Evolutionary conservation across 2,113 vertebrate genomes (phyloP).

Genomic region (Amphiprion ocellaris): DNA sequence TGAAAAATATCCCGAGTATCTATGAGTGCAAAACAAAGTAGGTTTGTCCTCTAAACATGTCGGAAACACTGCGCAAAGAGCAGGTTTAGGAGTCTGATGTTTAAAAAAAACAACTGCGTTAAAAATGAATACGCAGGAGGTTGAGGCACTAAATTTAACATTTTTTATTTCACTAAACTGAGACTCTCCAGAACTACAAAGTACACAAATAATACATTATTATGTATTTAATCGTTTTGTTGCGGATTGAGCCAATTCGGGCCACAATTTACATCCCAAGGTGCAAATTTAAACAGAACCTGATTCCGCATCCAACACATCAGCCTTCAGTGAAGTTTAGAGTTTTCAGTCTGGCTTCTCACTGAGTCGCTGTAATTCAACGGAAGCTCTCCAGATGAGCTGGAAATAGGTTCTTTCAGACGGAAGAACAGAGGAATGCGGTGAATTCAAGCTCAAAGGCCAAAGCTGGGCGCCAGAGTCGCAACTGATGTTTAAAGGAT

Average conservation of each 20-base stretch:
- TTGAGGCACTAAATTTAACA: not conserved
- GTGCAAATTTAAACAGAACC: not conserved
- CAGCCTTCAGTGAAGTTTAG: not conserved
- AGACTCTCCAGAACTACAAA: not conserved
- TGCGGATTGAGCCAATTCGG: not conserved
- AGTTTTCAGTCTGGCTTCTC: slow-evolving; percentile 7
- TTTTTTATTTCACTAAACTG: too few species aligned
- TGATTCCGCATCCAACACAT: not conserved
- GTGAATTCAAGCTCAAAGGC: slow-evolving; percentile 46
- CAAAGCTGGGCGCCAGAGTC: slow-evolving; percentile 38
- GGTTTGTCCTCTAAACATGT: slow-evolving; percentile 13
- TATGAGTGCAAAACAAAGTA: slow-evolving; percentile 43
- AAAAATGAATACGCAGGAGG: too few species aligned
- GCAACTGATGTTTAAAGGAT: slow-evolving; percentile 8
- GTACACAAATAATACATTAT: not conserved
- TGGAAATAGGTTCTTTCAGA: slow-evolving; percentile 4
- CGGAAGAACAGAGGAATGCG: slow-evolving; percentile 38
- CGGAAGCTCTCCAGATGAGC: slow-evolving; percentile 21
- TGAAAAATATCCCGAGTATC: slow-evolving; percentile 57
- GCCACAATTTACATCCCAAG: not conserved
- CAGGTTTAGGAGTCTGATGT: not conserved
- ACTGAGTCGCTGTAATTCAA: slow-evolving; percentile 12
- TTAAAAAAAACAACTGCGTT: too few species aligned
- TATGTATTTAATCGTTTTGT: too few species aligned
- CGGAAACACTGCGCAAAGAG: not conserved